phyloP scores from a whole-genome alignment of 1,140 invertebrate genomes.

The Phortica variegata region DNA sequence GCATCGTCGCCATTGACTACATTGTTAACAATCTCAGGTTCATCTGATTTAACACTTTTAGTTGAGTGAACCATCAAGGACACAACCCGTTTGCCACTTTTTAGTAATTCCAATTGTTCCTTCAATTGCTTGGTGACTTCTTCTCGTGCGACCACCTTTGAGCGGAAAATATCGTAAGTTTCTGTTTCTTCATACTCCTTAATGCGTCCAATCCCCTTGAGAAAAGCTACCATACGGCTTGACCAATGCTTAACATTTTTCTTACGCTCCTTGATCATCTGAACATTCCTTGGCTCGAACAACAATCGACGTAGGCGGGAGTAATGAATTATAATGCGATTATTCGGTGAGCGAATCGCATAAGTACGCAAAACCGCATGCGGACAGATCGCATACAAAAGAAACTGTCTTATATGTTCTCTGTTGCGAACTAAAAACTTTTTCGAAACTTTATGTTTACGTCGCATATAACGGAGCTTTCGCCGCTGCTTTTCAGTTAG shows the following conservation, averaged over 20 bases:
- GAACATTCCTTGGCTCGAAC: slow-evolving; percentile 39
- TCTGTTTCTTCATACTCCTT: slow-evolving; percentile 41
- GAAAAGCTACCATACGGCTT: slow-evolving; percentile 19
- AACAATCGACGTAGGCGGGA: slow-evolving; percentile 27
- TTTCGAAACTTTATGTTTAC: slow-evolving; percentile 40
- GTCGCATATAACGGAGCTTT: slow-evolving; percentile 18
- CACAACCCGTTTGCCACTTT: slow-evolving; percentile 30
- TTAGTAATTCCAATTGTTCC: slow-evolving; percentile 43
- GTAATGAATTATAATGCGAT: slow-evolving; percentile 21
- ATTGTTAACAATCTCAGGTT: no score
- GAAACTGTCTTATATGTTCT: slow-evolving; percentile 39
- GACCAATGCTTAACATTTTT: slow-evolving; percentile 45
- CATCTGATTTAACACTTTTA: slow-evolving; percentile 10
- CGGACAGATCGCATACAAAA: slow-evolving; percentile 31
- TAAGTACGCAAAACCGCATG: slow-evolving; percentile 31
- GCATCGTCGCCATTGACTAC: no score
- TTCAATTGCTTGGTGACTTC: slow-evolving; percentile 43
- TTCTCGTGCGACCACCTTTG: slow-evolving; percentile 11
- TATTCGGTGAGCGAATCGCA: slow-evolving; percentile 24
- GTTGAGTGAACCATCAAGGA: slow-evolving; percentile 38
- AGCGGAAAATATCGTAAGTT: slow-evolving; percentile 21
- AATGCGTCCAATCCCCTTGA: slow-evolving; percentile 24
- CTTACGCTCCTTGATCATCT: slow-evolving; percentile 33
- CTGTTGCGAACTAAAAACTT: slow-evolving; percentile 33
- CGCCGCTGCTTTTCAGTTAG: no score